Evolutionary conservation across 2,113 vertebrate genomes (phyloP).

Genomic region (Pangasianodon gigas): DNA sequence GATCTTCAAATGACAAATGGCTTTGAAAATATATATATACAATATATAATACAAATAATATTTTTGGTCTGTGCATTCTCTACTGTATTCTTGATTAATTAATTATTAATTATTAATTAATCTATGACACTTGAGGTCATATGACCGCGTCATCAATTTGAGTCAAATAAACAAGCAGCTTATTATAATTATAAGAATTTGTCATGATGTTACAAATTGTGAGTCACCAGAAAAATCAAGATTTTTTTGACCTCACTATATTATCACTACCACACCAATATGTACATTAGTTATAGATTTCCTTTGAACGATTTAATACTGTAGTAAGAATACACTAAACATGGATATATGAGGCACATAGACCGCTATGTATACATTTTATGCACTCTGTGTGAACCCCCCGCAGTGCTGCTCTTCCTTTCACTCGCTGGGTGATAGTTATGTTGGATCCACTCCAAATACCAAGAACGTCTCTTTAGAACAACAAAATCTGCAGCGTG

Average conservation of each 20-base stretch:
- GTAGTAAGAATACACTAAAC: not conserved
- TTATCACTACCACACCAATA: too few relatives aligned
- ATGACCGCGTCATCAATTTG: not conserved
- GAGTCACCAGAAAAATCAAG: not conserved
- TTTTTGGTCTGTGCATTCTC: not conserved
- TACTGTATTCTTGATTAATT: not conserved
- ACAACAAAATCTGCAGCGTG: constrained; percentile 30
- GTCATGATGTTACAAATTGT: not conserved
- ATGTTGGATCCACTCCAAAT: constrained; percentile 28
- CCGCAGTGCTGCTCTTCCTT: not conserved
- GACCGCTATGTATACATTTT: constrained; percentile 23
- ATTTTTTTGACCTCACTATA: not conserved
- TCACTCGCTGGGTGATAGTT: constrained; percentile 11
- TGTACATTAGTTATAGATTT: not conserved
- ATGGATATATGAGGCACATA: not conserved
- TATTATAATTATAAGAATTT: not conserved
- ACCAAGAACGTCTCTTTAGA: constrained; percentile 33
- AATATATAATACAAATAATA: not conserved
- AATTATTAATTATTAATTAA: not conserved
- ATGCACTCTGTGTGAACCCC: not conserved
- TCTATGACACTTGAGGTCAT: not conserved
- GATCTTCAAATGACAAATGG: not conserved
- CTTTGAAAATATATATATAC: not conserved
- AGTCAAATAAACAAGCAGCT: not conserved
- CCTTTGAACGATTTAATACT: not conserved